Evolutionary conservation across 2,888 invertebrate species (phyloP).

Genomic region (Syritta pipiens): DNA sequence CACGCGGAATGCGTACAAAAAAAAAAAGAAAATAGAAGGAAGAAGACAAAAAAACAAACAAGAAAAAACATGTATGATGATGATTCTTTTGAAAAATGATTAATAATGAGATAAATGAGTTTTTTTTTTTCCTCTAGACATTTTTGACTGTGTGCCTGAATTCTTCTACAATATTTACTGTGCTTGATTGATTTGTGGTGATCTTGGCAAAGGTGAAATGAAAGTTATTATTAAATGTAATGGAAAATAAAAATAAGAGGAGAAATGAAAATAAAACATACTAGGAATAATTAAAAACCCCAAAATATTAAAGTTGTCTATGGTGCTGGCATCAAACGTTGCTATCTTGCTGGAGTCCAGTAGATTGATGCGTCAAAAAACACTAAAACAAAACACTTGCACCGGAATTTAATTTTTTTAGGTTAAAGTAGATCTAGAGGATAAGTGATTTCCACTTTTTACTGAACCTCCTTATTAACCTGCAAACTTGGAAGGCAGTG

Average conservation of each 20-base stretch:
- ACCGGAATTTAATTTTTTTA: constrained; percentile 35
- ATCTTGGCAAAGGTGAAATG: constrained; percentile 7
- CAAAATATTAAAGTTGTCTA: too few species aligned
- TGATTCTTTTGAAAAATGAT: constrained; percentile 35
- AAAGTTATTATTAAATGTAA: constrained; percentile 5
- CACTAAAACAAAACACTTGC: constrained; percentile 37
- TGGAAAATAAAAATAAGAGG: background rate
- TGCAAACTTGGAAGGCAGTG: constrained; percentile 97
- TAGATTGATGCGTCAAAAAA: too few species aligned
- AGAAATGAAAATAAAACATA: background rate
- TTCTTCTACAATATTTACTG: constrained; percentile 27
- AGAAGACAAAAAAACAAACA: constrained; percentile 52
- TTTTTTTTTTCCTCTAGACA: constrained; percentile 8
- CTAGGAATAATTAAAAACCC: background rate
- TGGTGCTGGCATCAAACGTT: too few species aligned
- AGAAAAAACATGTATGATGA: constrained; percentile 60
- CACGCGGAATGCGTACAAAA: constrained; percentile 72
- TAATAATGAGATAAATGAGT: constrained; percentile 40
- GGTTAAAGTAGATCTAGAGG: constrained; percentile 44
- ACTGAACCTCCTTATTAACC: constrained; percentile 95
- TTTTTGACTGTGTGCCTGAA: constrained; percentile 25
- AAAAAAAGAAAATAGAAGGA: constrained; percentile 31
- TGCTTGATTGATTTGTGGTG: constrained; percentile 31
- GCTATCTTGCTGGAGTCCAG: too few species aligned
- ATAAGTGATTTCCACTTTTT: constrained; percentile 72